phyloP scores from a whole-genome alignment of 2,888 invertebrate genomes.

The Cyrtodaria siliqua region DNA sequence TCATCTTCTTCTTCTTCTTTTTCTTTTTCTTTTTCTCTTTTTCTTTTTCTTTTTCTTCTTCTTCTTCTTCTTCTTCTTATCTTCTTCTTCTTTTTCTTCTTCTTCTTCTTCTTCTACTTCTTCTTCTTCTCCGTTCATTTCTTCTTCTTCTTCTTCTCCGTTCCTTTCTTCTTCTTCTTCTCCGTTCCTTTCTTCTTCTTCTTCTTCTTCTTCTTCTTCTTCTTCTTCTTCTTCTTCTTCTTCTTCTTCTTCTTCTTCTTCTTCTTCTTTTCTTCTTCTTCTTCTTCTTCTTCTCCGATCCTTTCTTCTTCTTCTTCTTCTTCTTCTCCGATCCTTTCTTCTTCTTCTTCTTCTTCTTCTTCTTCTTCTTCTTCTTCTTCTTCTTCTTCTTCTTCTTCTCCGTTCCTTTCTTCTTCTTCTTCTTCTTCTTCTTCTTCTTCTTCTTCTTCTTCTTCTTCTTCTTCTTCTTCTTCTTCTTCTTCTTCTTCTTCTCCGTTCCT shows the following conservation, averaged over 20 bases:
- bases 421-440: not conserved
- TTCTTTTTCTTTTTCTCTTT: not conserved
- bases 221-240: conserved; percentile 31
- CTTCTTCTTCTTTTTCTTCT: no score
- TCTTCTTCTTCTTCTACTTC: not conserved
- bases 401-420: not conserved
- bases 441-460: no score
- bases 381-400: not conserved
- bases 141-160: not conserved
- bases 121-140: not conserved
- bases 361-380: not conserved
- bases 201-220: conserved; percentile 7
- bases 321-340: no score
- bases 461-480: not conserved
- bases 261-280: conserved; percentile 7
- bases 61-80: no score
- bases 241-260: conserved; percentile 6
- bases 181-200: conserved; percentile 15
- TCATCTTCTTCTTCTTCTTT: not conserved
- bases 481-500: not conserved
- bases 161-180: conserved; percentile 1
- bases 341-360: conserved; percentile 5
- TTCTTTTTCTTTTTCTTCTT: not conserved
- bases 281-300: not conserved
- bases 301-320: no score